Evolutionary conservation across 2,797 vertebrate genomes (phyloP).

Genomic region (Acridotheres tristis): DNA sequence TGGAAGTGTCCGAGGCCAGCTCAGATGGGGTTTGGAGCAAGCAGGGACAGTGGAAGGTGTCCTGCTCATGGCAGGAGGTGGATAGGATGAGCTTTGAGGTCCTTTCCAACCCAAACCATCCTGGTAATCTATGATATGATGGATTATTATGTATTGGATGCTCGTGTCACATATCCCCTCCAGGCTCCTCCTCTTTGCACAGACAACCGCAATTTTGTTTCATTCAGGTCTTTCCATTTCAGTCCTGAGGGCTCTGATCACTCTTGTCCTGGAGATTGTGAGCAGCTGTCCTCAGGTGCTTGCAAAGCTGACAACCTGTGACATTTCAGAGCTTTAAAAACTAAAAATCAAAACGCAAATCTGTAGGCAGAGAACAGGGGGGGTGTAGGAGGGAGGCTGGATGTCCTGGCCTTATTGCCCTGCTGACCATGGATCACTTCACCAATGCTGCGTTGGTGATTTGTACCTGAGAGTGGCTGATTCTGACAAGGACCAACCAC

Average conservation of each 20-base stretch:
- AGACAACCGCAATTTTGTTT: neutral
- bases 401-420: neutral
- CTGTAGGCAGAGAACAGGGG: neutral
- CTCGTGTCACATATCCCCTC: neutral
- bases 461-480: neutral
- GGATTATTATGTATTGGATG: neutral
- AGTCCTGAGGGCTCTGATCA: neutral
- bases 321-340: neutral
- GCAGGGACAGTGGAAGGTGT: neutral
- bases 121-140: neutral
- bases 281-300: neutral
- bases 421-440: neutral
- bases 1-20: neutral
- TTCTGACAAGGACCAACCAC: neutral
- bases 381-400: neutral
- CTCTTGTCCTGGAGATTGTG: neutral
- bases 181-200: neutral
- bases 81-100: neutral
- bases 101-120: neutral
- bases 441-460: neutral
- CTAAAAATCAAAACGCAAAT: neutral
- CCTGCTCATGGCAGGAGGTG: neutral
- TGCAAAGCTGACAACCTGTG: neutral
- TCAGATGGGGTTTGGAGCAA: fast-evolving
- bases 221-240: neutral